Base-by-base conservation (phyloP, 2,113 vertebrate species). In the Pelobates fuscus region DNA sequence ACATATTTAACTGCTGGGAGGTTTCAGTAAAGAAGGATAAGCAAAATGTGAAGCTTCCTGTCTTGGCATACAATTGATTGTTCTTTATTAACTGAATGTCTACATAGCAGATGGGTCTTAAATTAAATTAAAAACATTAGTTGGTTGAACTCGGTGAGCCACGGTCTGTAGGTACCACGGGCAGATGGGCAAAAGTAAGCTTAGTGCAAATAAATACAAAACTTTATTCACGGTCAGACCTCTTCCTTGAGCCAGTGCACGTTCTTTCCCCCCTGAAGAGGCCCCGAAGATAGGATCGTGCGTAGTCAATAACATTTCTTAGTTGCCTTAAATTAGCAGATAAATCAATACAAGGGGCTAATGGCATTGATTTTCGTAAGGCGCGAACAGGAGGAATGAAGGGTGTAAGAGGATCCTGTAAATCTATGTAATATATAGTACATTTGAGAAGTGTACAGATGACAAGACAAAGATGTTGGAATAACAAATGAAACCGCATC, bases 271-370 rank as follows among this genome's bases (percentile, higher is more conserved):
- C n/a, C n/a, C n/a, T 80, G 84, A 77, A 85, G 81, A 84, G 84
- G 85, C 86, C 89, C 87, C 79, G 76, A 88, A 87, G 91, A 86
- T 82, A 87, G 84, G 86, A 89, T 88, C 82, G 86, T 80, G 85
- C 70, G 80, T 86, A 79, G 87, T 92, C 90, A 89, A 91, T 92
- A 89, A 78, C 84, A 81, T 80, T 81, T 83, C 86, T 86, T 84
- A 82, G 83, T 88, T 88, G 82, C 80, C 81, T 89, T 69, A 86
- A 80, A 70, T 77, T 81, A 80, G 71, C 83, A 83, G 81, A 84
- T 88, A 88, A 87, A 89, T 91, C 91, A 87, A 87, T 91, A 86
- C 79, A 78, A 79, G 76, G 80, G 84, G 71, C 78, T 87, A 86
- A 84, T 85, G 71, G 79, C 82, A 17, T 14, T 12, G 3, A 18